These are phyloP conservation scores for Zaprionus vittiger DNA, from an alignment of 1,140 invertebrate genomes.

Conservation along the genomic window DNA sequence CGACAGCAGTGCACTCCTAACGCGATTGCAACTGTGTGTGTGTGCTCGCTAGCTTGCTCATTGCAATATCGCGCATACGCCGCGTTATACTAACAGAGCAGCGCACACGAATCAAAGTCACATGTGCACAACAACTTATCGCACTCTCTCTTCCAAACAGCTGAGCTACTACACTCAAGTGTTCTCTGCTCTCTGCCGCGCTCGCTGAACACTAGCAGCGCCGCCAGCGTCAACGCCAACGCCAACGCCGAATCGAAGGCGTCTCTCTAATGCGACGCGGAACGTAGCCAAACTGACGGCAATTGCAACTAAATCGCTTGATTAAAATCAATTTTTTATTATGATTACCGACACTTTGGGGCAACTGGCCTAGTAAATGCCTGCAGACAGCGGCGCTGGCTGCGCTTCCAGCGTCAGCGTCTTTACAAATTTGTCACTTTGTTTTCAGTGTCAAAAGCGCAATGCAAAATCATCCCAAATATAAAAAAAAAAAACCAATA, in stretches of 20 bases:
- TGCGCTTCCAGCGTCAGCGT: constrained; percentile 36
- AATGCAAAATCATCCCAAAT: constrained; percentile 32
- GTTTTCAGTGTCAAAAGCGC: constrained; percentile 74
- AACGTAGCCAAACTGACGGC: constrained; percentile 42
- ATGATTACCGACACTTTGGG: constrained; percentile 58
- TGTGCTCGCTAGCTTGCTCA: constrained; percentile 9
- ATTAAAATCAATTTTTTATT: constrained; percentile 69
- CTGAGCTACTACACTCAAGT: constrained; percentile 49
- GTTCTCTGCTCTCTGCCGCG: neutral
- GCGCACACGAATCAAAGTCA: constrained; percentile 45
- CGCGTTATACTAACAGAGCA: constrained; percentile 49
- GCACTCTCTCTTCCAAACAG: constrained; percentile 49
- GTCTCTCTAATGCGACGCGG: neutral
- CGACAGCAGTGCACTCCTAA: constrained; percentile 7
- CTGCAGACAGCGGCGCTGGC: neutral
- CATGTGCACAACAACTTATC: constrained; percentile 49
- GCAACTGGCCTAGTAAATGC: constrained; percentile 64
- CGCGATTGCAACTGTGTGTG: constrained; percentile 1
- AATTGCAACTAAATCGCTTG: constrained; percentile 75
- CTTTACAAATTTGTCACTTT: constrained; percentile 46
- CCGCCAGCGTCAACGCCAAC: constrained; percentile 20
- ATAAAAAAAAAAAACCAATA: constrained; percentile 33
- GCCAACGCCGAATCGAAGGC: neutral
- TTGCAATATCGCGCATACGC: constrained; percentile 66
- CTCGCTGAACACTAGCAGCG: neutral